Evolutionary conservation across 2,888 invertebrate species (phyloP).

Genomic region (Odontothrips loti): DNA sequence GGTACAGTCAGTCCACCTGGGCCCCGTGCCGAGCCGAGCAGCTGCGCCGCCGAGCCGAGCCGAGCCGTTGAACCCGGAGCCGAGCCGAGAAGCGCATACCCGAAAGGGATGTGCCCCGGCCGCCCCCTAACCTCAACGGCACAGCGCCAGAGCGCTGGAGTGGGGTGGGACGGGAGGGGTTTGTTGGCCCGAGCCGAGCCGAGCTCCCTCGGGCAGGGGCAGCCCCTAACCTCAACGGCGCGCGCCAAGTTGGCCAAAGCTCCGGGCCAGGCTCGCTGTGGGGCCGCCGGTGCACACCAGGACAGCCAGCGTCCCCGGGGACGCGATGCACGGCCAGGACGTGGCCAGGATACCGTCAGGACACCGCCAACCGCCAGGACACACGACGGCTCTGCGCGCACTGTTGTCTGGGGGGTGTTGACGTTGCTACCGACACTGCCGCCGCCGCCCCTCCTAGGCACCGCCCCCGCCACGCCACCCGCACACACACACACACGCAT

Average conservation of each 20-base stretch:
- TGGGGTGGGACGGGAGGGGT: neutral
- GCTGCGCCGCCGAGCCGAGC: neutral
- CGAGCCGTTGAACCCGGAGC: constrained; percentile 17
- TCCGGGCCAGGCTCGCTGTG: neutral
- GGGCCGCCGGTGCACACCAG: neutral
- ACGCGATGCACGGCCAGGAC: neutral
- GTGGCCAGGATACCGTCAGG: no score
- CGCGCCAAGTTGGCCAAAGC: neutral
- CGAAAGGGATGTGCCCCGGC: neutral
- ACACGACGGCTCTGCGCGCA: no score
- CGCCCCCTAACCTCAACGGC: constrained; percentile 2
- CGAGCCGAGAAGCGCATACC: no score
- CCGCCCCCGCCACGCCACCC: no score
- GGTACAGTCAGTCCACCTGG: neutral
- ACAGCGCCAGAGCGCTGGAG: neutral
- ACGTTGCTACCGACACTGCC: no score
- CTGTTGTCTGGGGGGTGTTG: no score
- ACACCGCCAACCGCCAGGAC: no score
- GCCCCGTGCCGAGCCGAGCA: neutral
- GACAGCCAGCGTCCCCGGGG: neutral
- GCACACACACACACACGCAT: no score
- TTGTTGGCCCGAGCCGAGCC: neutral
- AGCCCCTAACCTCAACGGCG: constrained; percentile 9
- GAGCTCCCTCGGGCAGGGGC: neutral
- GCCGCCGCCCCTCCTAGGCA: no score